Percentiles rank a stretch among this genome's conserved stretches.
Evolutionary conservation across 2,113 vertebrate genomes (phyloP).

Genomic region (Anser cygnoides): DNA sequence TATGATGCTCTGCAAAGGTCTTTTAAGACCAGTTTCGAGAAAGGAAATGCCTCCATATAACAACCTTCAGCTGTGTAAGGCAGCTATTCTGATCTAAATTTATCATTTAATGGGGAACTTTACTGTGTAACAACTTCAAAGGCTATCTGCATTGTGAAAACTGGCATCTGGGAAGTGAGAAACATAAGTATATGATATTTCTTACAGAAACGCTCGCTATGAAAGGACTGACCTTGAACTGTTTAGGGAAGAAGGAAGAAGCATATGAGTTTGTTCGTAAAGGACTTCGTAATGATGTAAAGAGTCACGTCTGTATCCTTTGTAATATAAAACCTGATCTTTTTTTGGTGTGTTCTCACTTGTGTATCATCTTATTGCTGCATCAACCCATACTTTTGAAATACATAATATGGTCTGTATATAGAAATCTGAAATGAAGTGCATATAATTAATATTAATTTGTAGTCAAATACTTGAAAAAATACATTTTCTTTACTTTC

Average conservation of each 20-base stretch:
- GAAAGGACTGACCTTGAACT: slow-evolving; percentile 84
- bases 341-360: neutral
- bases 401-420: neutral
- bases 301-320: slow-evolving; percentile 87
- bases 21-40: neutral
- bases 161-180: neutral
- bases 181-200: slow-evolving; percentile 34
- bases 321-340: neutral
- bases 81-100: neutral
- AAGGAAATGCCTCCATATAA: neutral
- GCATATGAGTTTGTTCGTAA: slow-evolving; percentile 82
- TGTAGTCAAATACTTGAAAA: neutral
- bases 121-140: neutral
- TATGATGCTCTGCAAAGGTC: neutral
- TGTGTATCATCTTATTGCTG: neutral
- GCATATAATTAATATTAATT: neutral
- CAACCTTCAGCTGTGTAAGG: neutral
- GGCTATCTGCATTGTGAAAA: neutral
- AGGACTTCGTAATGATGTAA: slow-evolving; percentile 82
- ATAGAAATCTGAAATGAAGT: neutral
- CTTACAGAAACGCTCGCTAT: slow-evolving; percentile 82
- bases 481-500: neutral
- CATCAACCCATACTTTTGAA: neutral
- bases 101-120: neutral
- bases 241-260: slow-evolving; percentile 83